Evolutionary conservation across 2,113 vertebrate genomes (phyloP), one percentile per base, ranked within the genome.

Genomic region (Saccopteryx bilineata): DNA sequence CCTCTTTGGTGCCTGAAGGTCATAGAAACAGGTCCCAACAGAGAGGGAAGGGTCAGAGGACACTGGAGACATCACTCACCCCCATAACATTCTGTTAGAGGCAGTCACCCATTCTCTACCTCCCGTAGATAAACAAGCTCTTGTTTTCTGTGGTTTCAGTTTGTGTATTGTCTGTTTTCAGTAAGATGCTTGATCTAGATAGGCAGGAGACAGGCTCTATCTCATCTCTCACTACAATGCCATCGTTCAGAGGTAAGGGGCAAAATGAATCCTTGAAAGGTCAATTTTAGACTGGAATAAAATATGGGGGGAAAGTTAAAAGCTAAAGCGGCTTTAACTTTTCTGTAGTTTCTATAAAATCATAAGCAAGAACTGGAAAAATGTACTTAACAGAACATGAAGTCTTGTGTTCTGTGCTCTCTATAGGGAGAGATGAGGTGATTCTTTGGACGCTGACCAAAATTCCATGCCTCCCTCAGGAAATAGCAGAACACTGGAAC

Each of bases 211-310:
- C 1, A 18, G 48, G 60, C 21, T 33, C 75, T 63, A 1, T 17
- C 46, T 76, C 61, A 26, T 56, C 60, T 74, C 46, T 86, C 78
- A 88, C 50, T 63, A 58, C 69, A 46, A 79, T 21, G 46, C 68
- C 3, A 0, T 39, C 48, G 5, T 95, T 79, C 39, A 54, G 60
- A 4, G 24, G 7, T 18, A 75, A 95, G 58, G 5, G 78, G 58
- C 33, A 92, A 90, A 95, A 19, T 17, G 3, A 46, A 61, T 54
- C 94, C 90, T 94, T 75, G 61, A 85, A 81, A 93, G 52, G 81
- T 93, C 81, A 90, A 48, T 76, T 60, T 71, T 24, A 66, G 65
- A 84, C 39, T 87, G 26, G 68, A 78, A 90, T 74, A 39, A 78
- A 95, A 74, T 58, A 90, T 21, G 24, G 33, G 21, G 9, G 14